Base-by-base conservation (phyloP, 2,888 invertebrate genomes). In the Nudaria mundana region DNA sequence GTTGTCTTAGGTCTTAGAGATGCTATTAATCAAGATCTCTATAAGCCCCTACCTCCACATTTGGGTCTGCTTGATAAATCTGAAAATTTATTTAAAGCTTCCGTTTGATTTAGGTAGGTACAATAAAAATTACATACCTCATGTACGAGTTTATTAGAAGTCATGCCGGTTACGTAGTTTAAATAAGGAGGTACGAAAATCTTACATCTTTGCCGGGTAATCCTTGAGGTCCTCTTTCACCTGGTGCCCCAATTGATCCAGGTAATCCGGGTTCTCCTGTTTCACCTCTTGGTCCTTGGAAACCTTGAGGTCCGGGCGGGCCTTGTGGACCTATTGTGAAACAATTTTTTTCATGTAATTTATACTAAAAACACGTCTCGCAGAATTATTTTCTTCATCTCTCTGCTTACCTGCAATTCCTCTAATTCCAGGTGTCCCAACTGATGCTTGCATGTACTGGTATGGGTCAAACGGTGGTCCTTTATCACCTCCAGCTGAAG, bases 241-340 rank as follows among this genome's bases (percentile, higher is more conserved):
- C 95, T 0, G 90, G 79, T 2, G 91, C 80, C 7, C 96, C 96
- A 5, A 91, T 76, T 1, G 91, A 87, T 7, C 94, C 94, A 0
- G 90, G 81, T 5, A 91, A 73, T 0, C 95, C 95, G 1, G 92
- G 89, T 70, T 96, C 95, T 1, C 96, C 96, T 1, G 94, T 84
- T 53, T 95, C 94, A 29, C 96, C 96, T 47, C 95, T 90, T 10
- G 92, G 90, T 2, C 96, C 95, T 86, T 95, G 95, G 55, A 96
- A 95, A 8, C 96, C 96, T 79, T 94, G 94, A 0, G 95, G 94
- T 1, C 89, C 89, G 1, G 86, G 84, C 1, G 87, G 86, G 3
- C 89, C 89, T 66, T 85, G 85, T 0, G 85, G 85, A 44, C 89
- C 89, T 89, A 22, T 13, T 12, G n/a, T n/a, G n/a, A n/a, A n/a